Conservation (phyloP, 2,797 vertebrate genomes). For the Harpagifer antarcticus region DNA sequence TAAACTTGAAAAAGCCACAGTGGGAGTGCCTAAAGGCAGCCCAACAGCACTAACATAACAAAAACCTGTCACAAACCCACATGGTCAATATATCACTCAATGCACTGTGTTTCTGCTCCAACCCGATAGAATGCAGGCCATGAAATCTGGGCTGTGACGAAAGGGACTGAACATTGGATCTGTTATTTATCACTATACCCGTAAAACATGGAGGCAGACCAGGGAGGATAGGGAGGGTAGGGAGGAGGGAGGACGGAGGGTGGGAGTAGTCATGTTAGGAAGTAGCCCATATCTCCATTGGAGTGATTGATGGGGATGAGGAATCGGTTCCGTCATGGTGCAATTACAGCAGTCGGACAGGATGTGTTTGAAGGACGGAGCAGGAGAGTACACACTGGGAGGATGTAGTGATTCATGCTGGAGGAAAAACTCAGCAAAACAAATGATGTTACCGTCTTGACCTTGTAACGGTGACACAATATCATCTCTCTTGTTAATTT, state of each 20-base stretch:
- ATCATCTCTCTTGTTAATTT: constrained; percentile 70
- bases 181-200: constrained; percentile 73
- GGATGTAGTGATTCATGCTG: constrained; percentile 65
- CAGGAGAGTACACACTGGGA: constrained; percentile 35
- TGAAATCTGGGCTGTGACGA: constrained; percentile 51
- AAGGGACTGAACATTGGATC: constrained; percentile 49
- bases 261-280: constrained; percentile 55
- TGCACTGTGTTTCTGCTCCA: constrained; percentile 54
- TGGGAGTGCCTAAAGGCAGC: constrained; percentile 33
- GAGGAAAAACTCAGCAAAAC: constrained; percentile 56
- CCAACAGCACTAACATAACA: constrained; percentile 36
- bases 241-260: constrained; percentile 32
- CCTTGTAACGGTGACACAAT: constrained; percentile 66
- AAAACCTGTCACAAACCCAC: constrained; percentile 68
- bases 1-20: constrained; percentile 30
- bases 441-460: constrained; percentile 71
- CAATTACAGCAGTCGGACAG: constrained; percentile 76
- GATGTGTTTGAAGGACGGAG: constrained; percentile 79
- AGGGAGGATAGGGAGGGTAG: constrained; percentile 28
- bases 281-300: constrained; percentile 60
- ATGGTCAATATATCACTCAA: constrained; percentile 68
- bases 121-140: constrained; percentile 63
- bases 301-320: constrained; percentile 76
- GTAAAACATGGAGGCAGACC: constrained; percentile 64
- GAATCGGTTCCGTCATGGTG: constrained; percentile 72